Evolutionary conservation across 2,113 vertebrate species (phyloP).

Genomic region (Cettia cetti): DNA sequence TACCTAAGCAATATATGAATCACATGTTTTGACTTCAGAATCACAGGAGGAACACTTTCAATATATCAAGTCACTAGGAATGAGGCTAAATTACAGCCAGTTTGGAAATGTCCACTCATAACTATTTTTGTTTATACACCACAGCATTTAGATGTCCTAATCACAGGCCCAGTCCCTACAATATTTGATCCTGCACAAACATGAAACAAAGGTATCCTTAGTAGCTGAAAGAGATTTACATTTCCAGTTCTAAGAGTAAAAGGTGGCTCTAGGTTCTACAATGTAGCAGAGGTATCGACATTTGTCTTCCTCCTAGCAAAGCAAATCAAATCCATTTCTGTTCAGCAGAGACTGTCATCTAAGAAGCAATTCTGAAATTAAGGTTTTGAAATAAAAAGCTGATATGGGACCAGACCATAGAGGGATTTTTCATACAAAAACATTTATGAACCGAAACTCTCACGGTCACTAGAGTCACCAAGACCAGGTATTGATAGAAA

Average conservation of each 20-base stretch:
- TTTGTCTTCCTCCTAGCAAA: neutral
- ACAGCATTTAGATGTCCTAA: neutral
- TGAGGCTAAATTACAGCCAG: neutral
- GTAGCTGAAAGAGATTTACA: neutral
- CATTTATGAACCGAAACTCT: neutral
- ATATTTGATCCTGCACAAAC: neutral
- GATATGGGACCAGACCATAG: neutral
- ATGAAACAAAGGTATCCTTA: neutral
- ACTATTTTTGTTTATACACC: neutral
- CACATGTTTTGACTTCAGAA: neutral
- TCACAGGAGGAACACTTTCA: neutral
- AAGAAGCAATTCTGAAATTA: neutral
- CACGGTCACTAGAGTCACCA: neutral
- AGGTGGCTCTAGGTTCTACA: neutral
- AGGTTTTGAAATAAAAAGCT: neutral
- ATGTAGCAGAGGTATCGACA: neutral
- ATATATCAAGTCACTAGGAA: neutral
- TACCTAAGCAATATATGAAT: neutral
- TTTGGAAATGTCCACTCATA: neutral
- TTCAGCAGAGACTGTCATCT: neutral
- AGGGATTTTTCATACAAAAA: neutral
- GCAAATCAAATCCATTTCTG: rapidly evolving
- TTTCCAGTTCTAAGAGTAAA: neutral
- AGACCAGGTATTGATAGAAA: neutral
- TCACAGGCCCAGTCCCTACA: neutral